phyloP scores from a whole-genome alignment of 2,888 invertebrate species.

The Prenolepis imparis region DNA sequence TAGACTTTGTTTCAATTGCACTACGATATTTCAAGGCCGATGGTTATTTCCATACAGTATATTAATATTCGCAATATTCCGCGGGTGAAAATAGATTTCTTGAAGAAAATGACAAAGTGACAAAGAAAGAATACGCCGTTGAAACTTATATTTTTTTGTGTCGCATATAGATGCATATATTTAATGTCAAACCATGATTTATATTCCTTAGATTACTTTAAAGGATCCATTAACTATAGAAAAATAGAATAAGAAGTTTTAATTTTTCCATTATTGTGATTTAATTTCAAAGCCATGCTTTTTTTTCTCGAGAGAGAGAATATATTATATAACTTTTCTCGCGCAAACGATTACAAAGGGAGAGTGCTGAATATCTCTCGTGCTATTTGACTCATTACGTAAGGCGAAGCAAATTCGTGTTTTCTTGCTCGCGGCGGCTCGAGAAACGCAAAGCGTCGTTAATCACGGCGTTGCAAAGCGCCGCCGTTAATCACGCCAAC shows the following conservation, averaged over 20 bases:
- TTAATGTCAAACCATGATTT: background rate
- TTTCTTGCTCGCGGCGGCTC: constrained; percentile 25
- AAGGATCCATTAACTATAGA: background rate
- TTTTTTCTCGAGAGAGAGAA: background rate
- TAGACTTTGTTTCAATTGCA: constrained; percentile 10
- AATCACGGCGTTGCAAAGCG: constrained; percentile 19
- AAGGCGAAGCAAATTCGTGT: constrained; percentile 31
- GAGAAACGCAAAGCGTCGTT: constrained; percentile 30
- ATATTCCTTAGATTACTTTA: background rate
- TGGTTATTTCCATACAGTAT: constrained; percentile 19
- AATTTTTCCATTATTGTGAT: background rate
- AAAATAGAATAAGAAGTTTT: background rate
- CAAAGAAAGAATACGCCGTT: background rate
- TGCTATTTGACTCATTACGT: constrained; percentile 23
- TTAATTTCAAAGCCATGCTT: background rate
- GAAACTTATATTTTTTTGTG: background rate
- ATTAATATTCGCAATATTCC: constrained; percentile 34
- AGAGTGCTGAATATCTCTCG: background rate
- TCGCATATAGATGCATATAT: background rate
- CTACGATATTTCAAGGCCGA: constrained; percentile 26
- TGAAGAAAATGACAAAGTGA: background rate
- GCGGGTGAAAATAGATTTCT: constrained; percentile 22
- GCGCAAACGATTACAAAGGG: background rate
- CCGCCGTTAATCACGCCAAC: constrained; percentile 48
- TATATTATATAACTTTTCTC: background rate